These are phyloP conservation scores for Odontamblyopus lacepedii DNA, from an alignment of 2,797 vertebrate genomes.

Conservation along the genomic window DNA sequence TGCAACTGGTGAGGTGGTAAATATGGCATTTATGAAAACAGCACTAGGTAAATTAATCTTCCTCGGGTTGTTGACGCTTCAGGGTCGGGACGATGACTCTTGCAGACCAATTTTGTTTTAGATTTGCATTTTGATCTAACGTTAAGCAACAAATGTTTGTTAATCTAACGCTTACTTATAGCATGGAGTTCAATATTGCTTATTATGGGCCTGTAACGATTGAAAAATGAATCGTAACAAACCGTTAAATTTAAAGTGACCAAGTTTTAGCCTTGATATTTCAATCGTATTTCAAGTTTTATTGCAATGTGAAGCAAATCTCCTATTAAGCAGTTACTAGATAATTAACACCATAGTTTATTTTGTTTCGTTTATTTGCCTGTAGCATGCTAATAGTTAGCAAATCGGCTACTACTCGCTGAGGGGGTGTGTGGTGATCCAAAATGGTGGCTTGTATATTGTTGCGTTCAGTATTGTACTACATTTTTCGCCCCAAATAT, in stretches of 20 bases:
- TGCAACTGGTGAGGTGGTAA: constrained; percentile 56
- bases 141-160: neutral
- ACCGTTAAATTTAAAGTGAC: neutral
- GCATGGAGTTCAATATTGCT: constrained; percentile 44
- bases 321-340: constrained; percentile 29
- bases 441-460: constrained; percentile 83
- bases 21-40: constrained; percentile 30
- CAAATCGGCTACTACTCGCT: constrained; percentile 46
- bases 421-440: constrained; percentile 80
- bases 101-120: neutral
- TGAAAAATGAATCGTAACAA: neutral
- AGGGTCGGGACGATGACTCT: neutral
- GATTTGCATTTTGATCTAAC: neutral
- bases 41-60: constrained; percentile 33
- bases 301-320: constrained; percentile 13
- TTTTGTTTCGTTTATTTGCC: constrained; percentile 25
- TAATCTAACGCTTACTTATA: constrained; percentile 26
- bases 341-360: constrained; percentile 40
- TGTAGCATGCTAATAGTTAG: constrained; percentile 66
- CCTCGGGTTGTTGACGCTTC: neutral
- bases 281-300: neutral
- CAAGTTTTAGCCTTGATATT: neutral
- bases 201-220: constrained; percentile 36
- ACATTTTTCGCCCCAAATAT: constrained; percentile 43
- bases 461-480: constrained; percentile 53